phyloP scores from a whole-genome alignment of 1,140 invertebrate species.

The Palaemon carinicauda region DNA sequence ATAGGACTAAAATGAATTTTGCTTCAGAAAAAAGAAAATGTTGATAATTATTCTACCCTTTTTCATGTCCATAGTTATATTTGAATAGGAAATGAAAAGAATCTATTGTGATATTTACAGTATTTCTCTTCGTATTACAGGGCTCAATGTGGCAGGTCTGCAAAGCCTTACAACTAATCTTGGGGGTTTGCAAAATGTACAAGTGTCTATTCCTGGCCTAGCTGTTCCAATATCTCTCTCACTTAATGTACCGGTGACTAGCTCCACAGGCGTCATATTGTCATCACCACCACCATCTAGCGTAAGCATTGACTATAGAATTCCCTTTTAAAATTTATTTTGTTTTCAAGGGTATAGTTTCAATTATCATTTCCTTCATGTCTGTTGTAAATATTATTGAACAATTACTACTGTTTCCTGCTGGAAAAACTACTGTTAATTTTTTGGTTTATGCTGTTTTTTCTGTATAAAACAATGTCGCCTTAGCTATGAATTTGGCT shows the following conservation, averaged over 20 bases:
- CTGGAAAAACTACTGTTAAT: too few species aligned
- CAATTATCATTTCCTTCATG: background rate
- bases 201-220: constrained; percentile 81
- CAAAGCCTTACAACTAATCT: constrained; percentile 73
- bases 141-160: constrained; percentile 79
- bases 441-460: too few species aligned
- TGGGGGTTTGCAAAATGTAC: constrained; percentile 80
- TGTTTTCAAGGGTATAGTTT: background rate
- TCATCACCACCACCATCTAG: constrained; percentile 43
- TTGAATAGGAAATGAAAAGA: constrained; percentile 20
- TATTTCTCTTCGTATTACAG: constrained; percentile 73
- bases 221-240: constrained; percentile 81
- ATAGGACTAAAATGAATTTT: too few species aligned
- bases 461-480: too few species aligned
- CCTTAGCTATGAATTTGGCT: too few species aligned
- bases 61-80: background rate
- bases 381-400: too few species aligned
- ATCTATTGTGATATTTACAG: constrained; percentile 64
- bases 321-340: background rate
- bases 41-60: background rate
- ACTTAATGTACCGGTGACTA: constrained; percentile 71
- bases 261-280: constrained; percentile 38
- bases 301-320: background rate
- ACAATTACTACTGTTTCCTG: too few species aligned
- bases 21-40: too few species aligned